phyloP scores from a whole-genome alignment of 2,113 vertebrate genomes.

The Ptilonorhynchus violaceus region DNA sequence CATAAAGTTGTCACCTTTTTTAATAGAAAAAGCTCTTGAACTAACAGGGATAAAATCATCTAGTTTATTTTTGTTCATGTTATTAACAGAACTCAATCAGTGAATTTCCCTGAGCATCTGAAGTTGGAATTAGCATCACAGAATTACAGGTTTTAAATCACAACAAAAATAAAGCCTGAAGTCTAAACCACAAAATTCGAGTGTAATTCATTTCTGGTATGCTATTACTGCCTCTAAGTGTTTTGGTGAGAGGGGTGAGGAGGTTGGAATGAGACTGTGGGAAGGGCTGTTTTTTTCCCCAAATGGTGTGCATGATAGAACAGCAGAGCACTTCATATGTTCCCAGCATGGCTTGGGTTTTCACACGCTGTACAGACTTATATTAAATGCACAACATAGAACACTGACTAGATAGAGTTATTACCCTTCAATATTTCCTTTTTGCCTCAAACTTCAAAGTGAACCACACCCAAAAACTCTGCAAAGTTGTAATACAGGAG shows the following conservation, averaged over 20 bases:
- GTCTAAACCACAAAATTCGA: constrained; percentile 3
- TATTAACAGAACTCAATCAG: not conserved
- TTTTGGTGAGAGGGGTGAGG: not conserved
- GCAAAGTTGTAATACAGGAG: not conserved
- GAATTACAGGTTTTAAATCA: not conserved
- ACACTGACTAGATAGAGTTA: not conserved
- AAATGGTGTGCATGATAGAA: not conserved
- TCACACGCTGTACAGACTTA: not conserved
- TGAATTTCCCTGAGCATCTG: not conserved
- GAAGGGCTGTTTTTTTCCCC: not conserved
- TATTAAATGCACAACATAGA: not conserved
- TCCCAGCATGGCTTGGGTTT: not conserved
- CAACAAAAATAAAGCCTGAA: constrained; percentile 29
- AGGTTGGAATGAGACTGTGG: not conserved
- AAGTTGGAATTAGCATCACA: not conserved
- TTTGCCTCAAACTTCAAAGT: constrained; percentile 32
- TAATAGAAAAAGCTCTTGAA: not conserved
- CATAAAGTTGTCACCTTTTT: not conserved
- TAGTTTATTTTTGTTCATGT: not conserved
- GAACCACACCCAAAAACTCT: not conserved
- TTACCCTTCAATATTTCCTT: not conserved
- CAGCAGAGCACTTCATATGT: not conserved
- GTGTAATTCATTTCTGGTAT: not conserved
- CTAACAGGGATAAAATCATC: not conserved
- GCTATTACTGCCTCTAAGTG: not conserved